Percentiles rank a stretch among this genome's conserved stretches.
Conservation (phyloP, 2,888 invertebrate genomes). For the Eristalis tenax region DNA sequence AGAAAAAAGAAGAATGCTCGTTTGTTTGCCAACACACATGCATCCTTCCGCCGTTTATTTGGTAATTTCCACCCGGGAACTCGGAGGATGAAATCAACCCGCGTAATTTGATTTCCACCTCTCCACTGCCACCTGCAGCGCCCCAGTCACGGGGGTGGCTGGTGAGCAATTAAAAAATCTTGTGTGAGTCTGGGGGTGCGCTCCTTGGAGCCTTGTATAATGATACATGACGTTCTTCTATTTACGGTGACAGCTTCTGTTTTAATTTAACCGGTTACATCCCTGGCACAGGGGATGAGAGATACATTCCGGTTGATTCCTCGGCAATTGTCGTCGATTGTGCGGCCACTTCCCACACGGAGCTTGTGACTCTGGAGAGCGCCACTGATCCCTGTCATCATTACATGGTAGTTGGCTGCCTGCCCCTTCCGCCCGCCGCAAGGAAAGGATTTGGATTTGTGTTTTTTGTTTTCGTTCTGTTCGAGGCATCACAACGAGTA, state of each 20-base stretch:
- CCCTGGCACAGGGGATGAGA: constrained; percentile 46
- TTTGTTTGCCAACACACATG: constrained; percentile 61
- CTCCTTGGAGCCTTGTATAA: constrained; percentile 73
- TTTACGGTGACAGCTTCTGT: constrained; percentile 79
- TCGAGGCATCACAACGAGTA: neutral
- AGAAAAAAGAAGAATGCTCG: constrained; percentile 58
- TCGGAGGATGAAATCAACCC: constrained; percentile 76
- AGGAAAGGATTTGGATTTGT: constrained; percentile 21
- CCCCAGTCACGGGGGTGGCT: constrained; percentile 76
- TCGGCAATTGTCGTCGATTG: constrained; percentile 58
- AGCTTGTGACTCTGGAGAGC: neutral
- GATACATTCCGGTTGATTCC: constrained; percentile 39
- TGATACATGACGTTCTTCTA: constrained; percentile 79
- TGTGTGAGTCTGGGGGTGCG: constrained; percentile 52
- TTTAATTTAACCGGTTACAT: constrained; percentile 74
- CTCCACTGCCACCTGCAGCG: neutral
- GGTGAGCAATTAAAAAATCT: constrained; percentile 80
- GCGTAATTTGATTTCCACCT: constrained; percentile 79
- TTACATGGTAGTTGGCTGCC: constrained; percentile 49
- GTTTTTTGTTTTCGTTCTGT: neutral
- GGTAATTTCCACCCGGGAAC: constrained; percentile 24
- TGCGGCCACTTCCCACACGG: constrained; percentile 65
- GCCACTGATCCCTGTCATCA: constrained; percentile 27
- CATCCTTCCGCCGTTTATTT: constrained; percentile 7
- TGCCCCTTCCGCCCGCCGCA: neutral